Conservation (phyloP, 2,113 vertebrate genomes). For the Dunckerocampus dactyliophorus region DNA sequence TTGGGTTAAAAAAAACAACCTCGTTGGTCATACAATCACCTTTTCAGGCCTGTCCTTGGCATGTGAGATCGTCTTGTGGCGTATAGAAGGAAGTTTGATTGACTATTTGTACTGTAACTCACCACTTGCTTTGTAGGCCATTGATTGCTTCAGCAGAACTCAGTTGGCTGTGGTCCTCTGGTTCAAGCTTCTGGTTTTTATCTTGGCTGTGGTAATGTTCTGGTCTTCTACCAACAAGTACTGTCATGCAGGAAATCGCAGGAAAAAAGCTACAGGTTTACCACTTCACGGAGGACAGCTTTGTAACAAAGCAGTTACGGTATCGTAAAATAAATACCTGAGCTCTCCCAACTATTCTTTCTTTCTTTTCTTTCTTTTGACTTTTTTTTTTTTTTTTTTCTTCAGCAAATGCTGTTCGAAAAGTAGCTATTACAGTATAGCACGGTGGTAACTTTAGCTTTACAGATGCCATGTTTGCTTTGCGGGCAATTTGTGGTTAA, state of each 20-base stretch:
- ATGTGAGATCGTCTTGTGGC: background rate
- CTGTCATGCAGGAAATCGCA: conserved; percentile 19
- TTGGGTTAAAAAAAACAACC: background rate
- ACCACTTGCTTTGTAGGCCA: background rate
- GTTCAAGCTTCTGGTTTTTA: conserved; percentile 6
- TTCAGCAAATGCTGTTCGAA: too few species aligned
- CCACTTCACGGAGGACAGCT: too few species aligned
- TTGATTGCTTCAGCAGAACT: conserved; percentile 38
- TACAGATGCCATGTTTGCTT: too few species aligned
- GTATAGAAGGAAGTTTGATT: background rate
- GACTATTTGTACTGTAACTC: background rate
- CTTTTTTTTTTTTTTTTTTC: too few species aligned
- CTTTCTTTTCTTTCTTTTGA: too few species aligned
- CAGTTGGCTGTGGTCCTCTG: conserved; percentile 11
- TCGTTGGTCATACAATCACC: background rate
- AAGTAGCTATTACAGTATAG: too few species aligned
- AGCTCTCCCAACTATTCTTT: too few species aligned
- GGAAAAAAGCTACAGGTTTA: background rate
- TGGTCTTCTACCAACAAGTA: conserved; percentile 2
- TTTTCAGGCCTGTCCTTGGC: background rate
- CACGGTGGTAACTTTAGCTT: too few species aligned
- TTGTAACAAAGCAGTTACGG: too few species aligned
- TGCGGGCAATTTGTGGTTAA: too few species aligned
- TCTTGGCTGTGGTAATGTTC: conserved; percentile 11
- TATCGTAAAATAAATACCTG: too few species aligned